phyloP scores from a whole-genome alignment of 2,888 invertebrate species.

The Trypoxylon attenuatum region DNA sequence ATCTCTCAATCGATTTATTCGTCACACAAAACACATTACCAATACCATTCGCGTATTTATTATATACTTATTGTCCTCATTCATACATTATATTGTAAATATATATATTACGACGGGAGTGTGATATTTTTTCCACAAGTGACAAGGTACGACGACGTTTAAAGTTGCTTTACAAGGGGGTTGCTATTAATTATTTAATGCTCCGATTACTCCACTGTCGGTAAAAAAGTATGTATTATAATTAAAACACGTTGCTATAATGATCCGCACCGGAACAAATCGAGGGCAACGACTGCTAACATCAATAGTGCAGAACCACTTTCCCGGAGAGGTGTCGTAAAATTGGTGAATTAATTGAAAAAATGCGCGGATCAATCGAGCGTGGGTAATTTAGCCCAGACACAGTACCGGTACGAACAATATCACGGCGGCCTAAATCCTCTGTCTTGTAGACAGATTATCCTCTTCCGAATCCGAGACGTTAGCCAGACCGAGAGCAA shows the following conservation, averaged over 20 bases:
- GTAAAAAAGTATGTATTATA: background rate
- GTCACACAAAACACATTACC: no score
- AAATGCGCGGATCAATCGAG: constrained; percentile 50
- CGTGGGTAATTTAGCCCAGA: constrained; percentile 39
- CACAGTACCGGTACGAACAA: constrained; percentile 35
- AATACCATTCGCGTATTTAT: no score
- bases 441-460: no score
- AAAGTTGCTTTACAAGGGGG: no score
- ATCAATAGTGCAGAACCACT: constrained; percentile 36
- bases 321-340: constrained; percentile 22
- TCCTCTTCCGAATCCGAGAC: no score
- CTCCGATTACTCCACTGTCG: background rate
- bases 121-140: no score
- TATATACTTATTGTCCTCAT: no score
- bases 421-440: constrained; percentile 13
- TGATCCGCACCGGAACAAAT: constrained; percentile 16
- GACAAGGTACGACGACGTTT: no score
- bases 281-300: constrained; percentile 21
- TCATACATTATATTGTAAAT: no score
- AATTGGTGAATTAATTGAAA: constrained; percentile 43
- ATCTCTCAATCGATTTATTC: no score
- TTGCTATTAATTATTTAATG: background rate
- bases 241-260: background rate
- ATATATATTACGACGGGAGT: no score
- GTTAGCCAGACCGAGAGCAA: no score